These are phyloP conservation scores for Dryobotodes eremita DNA, from an alignment of 2,888 invertebrate species.

Conservation along the genomic window DNA sequence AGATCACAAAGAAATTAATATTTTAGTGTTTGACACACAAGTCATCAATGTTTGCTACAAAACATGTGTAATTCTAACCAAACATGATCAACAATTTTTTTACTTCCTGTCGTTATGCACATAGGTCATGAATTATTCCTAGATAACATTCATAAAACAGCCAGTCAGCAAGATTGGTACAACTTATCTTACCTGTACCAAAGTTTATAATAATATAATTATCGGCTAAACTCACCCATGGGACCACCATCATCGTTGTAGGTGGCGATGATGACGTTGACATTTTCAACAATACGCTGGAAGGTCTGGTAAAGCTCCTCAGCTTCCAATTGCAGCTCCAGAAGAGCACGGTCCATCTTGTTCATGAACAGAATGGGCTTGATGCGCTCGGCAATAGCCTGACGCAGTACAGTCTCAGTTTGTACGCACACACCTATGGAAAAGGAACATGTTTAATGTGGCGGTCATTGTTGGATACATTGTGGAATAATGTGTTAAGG, in stretches of 20 bases:
- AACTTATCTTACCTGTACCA: not conserved
- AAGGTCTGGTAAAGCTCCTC: constrained; percentile 99
- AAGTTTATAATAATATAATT: not conserved
- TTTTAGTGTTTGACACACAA: not conserved
- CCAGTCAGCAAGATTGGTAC: constrained; percentile 41
- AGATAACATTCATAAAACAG: not conserved
- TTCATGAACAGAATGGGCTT: constrained; percentile 99
- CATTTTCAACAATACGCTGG: constrained; percentile 99
- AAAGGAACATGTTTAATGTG: not conserved
- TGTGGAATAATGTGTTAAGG: not conserved
- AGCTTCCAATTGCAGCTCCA: constrained; percentile 98
- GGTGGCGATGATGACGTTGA: constrained; percentile 99
- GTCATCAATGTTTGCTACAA: not conserved
- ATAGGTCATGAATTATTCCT: not conserved
- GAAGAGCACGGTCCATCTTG: constrained; percentile 99
- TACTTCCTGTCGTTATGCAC: not conserved
- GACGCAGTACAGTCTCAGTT: constrained; percentile 99
- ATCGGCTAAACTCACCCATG: constrained; percentile 92
- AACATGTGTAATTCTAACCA: not conserved
- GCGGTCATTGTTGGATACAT: not conserved
- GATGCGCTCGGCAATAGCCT: constrained; percentile 99
- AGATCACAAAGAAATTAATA: not conserved
- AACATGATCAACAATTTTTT: not conserved
- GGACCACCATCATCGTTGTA: constrained; percentile 99
- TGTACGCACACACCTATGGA: constrained; percentile 98